Percentiles rank a stretch among this genome's conserved stretches.
Conservation (phyloP, 2,113 vertebrate species). For the Ictalurus punctatus region DNA sequence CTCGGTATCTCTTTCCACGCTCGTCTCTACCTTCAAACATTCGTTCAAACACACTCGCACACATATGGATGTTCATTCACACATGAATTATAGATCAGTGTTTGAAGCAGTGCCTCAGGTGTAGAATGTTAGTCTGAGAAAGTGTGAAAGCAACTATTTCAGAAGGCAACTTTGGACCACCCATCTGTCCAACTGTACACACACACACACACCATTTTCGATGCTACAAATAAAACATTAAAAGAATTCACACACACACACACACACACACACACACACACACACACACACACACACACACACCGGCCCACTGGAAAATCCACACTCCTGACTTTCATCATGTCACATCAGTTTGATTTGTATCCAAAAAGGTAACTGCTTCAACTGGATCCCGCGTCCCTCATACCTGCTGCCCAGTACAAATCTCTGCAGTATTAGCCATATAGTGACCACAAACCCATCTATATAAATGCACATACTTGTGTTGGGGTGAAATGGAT, state of each 20-base stretch:
- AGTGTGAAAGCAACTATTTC: conserved; percentile 28
- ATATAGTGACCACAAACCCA: background rate
- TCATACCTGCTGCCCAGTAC: background rate
- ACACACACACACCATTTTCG: background rate
- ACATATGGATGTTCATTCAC: conserved; percentile 11
- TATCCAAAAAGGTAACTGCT: background rate
- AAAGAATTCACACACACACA: background rate
- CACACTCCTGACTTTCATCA: background rate
- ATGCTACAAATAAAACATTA: conserved; percentile 11
- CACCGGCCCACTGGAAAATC: background rate
- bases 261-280: background rate
- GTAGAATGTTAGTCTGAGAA: conserved; percentile 1
- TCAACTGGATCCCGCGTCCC: background rate
- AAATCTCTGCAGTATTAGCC: background rate
- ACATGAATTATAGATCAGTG: conserved; percentile 48
- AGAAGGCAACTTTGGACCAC: conserved; percentile 14
- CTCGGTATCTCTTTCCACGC: background rate
- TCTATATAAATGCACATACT: background rate
- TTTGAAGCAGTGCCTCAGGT: conserved; percentile 40
- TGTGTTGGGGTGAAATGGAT: background rate
- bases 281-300: too few species aligned
- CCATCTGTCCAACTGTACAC: background rate
- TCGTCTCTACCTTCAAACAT: conserved; percentile 9
- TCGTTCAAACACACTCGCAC: background rate
- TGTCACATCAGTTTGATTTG: background rate